phyloP scores from a whole-genome alignment of 2,888 invertebrate genomes.

The Tachina fera region DNA sequence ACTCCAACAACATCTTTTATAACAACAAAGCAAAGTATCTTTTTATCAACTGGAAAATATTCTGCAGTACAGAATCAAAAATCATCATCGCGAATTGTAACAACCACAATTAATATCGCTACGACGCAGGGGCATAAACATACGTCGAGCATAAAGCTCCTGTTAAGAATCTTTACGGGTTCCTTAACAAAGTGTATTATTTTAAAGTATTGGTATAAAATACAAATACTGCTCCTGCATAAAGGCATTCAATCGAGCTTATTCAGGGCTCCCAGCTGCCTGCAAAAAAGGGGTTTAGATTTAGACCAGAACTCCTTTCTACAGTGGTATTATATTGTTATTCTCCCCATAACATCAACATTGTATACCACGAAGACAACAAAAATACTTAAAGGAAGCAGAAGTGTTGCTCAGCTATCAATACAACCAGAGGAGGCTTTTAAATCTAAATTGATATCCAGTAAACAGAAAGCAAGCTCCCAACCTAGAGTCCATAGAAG shows the following conservation, averaged over 20 bases:
- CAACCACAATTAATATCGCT: neutral
- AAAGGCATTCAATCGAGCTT: conserved; percentile 24
- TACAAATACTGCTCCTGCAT: conserved; percentile 32
- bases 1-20: conserved; percentile 40
- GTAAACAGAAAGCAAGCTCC: neutral
- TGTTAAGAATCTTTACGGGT: conserved; percentile 46
- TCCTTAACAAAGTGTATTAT: conserved; percentile 32
- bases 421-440: conserved; percentile 64
- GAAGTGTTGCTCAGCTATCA: conserved; percentile 53
- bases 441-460: conserved; percentile 43
- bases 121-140: conserved; percentile 54
- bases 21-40: conserved; percentile 9
- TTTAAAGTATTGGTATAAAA: conserved; percentile 24
- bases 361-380: conserved; percentile 4
- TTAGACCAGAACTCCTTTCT: conserved; percentile 19
- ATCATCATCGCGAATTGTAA: conserved; percentile 40
- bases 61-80: conserved; percentile 51
- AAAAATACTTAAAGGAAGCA: conserved; percentile 26
- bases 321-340: conserved; percentile 26
- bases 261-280: conserved; percentile 13
- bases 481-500: conserved; percentile 35
- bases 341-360: neutral
- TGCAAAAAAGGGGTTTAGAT: conserved; percentile 5
- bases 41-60: conserved; percentile 21
- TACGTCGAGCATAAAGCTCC: conserved; percentile 49